These are phyloP conservation scores for Hydrotaea cyrtoneurina DNA, from an alignment of 2,888 invertebrate genomes.

Conservation along the genomic window DNA sequence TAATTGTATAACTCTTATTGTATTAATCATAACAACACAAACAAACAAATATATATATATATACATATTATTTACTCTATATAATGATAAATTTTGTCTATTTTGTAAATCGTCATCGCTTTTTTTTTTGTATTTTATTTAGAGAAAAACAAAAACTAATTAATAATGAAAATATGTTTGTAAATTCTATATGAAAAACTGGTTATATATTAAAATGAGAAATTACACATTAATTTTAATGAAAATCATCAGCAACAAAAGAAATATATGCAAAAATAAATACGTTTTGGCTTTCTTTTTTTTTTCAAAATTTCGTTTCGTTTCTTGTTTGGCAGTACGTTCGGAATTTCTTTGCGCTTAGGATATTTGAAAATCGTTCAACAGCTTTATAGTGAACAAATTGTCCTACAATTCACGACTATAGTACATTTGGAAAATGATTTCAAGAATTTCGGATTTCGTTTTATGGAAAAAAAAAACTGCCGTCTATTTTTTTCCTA, in stretches of 20 bases:
- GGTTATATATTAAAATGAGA: conserved; percentile 48
- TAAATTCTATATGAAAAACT: conserved; percentile 59
- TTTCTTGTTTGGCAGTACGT: background rate
- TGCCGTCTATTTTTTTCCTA: too few relatives aligned
- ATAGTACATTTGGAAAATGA: too few relatives aligned
- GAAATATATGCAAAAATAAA: conserved; percentile 35
- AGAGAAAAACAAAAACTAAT: conserved; percentile 41
- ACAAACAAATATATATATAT: too few relatives aligned
- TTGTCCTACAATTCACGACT: too few relatives aligned
- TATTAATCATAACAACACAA: conserved; percentile 27
- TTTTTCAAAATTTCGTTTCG: conserved; percentile 53
- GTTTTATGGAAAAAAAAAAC: too few relatives aligned
- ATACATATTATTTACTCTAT: conserved; percentile 38
- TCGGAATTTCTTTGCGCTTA: too few relatives aligned
- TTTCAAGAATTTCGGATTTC: too few relatives aligned
- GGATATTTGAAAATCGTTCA: too few relatives aligned
- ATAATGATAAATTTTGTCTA: conserved; percentile 30
- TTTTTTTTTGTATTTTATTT: conserved; percentile 13
- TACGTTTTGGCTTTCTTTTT: conserved; percentile 56
- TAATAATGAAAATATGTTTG: conserved; percentile 63
- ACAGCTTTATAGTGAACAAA: background rate
- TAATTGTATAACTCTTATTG: conserved; percentile 29
- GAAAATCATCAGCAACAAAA: conserved; percentile 34
- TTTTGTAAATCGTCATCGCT: conserved; percentile 63
- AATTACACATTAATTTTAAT: conserved; percentile 47